Evolutionary conservation across 2,888 invertebrate genomes (phyloP).

Genomic region (Ecliptopera silaceata): DNA sequence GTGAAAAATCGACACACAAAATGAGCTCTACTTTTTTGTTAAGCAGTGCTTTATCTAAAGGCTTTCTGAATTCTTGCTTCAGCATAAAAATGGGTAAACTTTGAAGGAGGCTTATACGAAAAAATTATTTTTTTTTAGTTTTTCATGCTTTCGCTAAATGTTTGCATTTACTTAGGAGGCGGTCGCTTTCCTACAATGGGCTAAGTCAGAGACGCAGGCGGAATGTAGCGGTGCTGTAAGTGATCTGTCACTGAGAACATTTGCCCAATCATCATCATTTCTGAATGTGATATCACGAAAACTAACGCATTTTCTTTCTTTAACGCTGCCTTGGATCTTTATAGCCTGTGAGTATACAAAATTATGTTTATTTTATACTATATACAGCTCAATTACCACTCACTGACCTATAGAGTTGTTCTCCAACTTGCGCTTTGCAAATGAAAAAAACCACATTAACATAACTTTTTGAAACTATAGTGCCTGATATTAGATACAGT

Average conservation of each 20-base stretch:
- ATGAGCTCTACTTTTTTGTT: not conserved
- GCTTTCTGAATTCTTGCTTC: not conserved
- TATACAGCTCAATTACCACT: too few relatives aligned
- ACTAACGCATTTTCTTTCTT: constrained; percentile 77
- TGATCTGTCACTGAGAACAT: constrained; percentile 63
- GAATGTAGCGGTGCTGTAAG: constrained; percentile 79
- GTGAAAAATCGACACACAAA: not conserved
- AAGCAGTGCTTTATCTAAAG: constrained; percentile 1
- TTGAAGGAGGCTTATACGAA: not conserved
- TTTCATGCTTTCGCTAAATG: constrained; percentile 67
- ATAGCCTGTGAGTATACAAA: constrained; percentile 77
- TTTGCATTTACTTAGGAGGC: constrained; percentile 76
- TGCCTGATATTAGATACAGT: too few relatives aligned
- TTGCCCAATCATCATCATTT: constrained; percentile 54
- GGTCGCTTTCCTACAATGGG: constrained; percentile 75
- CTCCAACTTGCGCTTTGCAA: too few relatives aligned
- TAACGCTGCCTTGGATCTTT: constrained; percentile 78
- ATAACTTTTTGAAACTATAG: too few relatives aligned
- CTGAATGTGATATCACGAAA: constrained; percentile 67
- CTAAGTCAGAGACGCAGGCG: constrained; percentile 69
- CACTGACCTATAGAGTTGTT: too few relatives aligned
- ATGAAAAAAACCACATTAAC: too few relatives aligned
- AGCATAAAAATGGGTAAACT: not conserved
- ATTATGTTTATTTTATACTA: not conserved
- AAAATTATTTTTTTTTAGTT: constrained; percentile 1